These are phyloP conservation scores for Metridium senile DNA, from an alignment of 92 coral and sea anemone species.

Conservation along the genomic window DNA sequence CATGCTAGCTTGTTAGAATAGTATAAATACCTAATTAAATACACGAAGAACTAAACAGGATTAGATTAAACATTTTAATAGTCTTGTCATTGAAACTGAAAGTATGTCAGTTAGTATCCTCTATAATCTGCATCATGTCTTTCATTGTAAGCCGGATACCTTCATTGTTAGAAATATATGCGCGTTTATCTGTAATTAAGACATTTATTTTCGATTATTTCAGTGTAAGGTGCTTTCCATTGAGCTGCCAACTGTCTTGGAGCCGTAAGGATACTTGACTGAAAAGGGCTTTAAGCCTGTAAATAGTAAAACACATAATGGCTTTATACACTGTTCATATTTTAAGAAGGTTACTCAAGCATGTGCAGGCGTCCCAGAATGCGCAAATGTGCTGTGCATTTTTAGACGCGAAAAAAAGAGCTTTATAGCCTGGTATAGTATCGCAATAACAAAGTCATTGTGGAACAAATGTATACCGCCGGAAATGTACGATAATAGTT, in stretches of 20 bases:
- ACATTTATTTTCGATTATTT: neutral
- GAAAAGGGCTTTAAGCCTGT: neutral
- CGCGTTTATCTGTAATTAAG: neutral
- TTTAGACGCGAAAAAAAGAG: too few relatives aligned
- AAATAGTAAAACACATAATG: neutral
- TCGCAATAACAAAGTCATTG: too few relatives aligned
- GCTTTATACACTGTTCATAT: neutral
- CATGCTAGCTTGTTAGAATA: too few relatives aligned
- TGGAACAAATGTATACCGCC: too few relatives aligned
- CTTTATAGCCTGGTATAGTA: too few relatives aligned
- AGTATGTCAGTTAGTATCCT: neutral
- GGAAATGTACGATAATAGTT: too few relatives aligned
- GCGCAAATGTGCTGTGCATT: too few relatives aligned
- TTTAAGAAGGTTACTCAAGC: neutral
- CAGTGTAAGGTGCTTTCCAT: neutral
- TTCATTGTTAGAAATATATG: neutral
- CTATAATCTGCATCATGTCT: neutral
- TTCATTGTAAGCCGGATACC: neutral
- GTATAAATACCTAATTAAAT: neutral
- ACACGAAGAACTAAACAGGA: neutral
- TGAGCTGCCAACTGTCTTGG: constrained; percentile 27
- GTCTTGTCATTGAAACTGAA: neutral
- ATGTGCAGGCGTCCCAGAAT: too few relatives aligned
- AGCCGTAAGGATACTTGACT: constrained; percentile 7
- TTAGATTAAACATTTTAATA: neutral